Evolutionary conservation across 2,888 invertebrate genomes (phyloP).

Genomic region (Ditula angustiorana): DNA sequence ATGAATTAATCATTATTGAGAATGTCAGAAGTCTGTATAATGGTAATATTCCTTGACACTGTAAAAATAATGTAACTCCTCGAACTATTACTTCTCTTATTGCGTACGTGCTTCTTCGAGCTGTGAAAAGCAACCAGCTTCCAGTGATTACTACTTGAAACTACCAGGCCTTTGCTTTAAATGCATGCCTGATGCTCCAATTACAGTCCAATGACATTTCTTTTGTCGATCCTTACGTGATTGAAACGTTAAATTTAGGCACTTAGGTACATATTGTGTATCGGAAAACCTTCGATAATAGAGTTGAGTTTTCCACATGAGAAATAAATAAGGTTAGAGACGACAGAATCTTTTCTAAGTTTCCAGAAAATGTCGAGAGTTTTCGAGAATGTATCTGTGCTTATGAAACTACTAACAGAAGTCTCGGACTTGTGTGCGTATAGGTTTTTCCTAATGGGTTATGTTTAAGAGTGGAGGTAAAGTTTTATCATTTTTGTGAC

Average conservation of each 20-base stretch:
- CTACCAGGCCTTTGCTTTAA: not conserved
- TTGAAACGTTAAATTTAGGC: not conserved
- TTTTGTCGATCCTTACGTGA: not conserved
- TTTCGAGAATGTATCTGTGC: constrained; percentile 16
- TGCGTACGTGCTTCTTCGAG: constrained; percentile 3
- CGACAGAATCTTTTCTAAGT: constrained; percentile 25
- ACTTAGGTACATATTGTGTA: not conserved
- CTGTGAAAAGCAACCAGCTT: not conserved
- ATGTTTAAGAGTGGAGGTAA: not conserved
- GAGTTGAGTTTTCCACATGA: constrained; percentile 28
- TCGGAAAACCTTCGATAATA: constrained; percentile 15
- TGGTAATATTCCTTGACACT: too few species aligned
- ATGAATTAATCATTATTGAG: too few species aligned
- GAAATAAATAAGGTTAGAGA: constrained; percentile 28
- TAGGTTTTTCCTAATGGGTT: constrained; percentile 5
- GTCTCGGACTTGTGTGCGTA: not conserved
- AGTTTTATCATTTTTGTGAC: constrained; percentile 3
- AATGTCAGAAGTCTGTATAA: too few species aligned
- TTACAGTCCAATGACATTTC: not conserved
- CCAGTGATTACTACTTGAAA: not conserved
- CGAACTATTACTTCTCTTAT: not conserved
- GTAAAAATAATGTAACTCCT: too few species aligned
- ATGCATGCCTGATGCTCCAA: not conserved
- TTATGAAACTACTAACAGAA: constrained; percentile 19
- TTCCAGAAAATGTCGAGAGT: constrained; percentile 28